A percentile compares a stretch with the other conserved stretches of the same genome.
phyloP scores from a whole-genome alignment of 2,797 vertebrate species.

The Dallia pectoralis region DNA sequence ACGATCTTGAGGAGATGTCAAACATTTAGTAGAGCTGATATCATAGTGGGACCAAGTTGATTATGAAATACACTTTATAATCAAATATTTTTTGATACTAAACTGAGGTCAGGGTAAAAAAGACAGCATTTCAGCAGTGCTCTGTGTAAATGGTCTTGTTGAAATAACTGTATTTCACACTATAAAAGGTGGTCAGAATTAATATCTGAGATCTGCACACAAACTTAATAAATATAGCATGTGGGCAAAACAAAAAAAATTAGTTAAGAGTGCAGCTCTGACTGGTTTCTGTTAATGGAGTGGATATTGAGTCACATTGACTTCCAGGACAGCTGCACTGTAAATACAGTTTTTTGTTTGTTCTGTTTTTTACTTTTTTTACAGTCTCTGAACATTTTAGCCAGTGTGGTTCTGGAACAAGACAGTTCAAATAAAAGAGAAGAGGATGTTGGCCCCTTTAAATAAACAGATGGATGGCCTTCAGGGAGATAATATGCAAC shows the following conservation, averaged over 20 bases:
- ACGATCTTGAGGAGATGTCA: not conserved
- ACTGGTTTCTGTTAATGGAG: not conserved
- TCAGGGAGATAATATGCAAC: slow-evolving; percentile 3
- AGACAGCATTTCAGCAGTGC: not conserved
- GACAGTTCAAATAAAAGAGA: no score
- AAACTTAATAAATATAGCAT: not conserved
- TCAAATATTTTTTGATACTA: not conserved
- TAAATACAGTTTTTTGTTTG: slow-evolving; percentile 52
- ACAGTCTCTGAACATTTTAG: slow-evolving; percentile 32
- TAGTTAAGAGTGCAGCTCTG: not conserved
- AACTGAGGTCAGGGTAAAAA: not conserved
- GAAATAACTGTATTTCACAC: slow-evolving; percentile 4
- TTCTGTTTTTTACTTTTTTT: slow-evolving; percentile 40
- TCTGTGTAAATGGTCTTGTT: not conserved
- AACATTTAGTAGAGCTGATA: not conserved
- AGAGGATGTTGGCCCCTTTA: not conserved
- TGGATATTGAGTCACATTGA: slow-evolving; percentile 73
- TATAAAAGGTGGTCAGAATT: slow-evolving; percentile 1
- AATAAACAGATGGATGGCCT: slow-evolving; percentile 20
- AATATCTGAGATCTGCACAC: not conserved
- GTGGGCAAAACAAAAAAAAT: not conserved
- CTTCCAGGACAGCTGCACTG: slow-evolving; percentile 59
- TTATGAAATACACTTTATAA: not conserved
- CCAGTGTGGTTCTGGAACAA: not conserved
- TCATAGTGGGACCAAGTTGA: not conserved